Evolutionary conservation across 2,113 vertebrate species (phyloP).

Genomic region (Colaptes auratus): DNA sequence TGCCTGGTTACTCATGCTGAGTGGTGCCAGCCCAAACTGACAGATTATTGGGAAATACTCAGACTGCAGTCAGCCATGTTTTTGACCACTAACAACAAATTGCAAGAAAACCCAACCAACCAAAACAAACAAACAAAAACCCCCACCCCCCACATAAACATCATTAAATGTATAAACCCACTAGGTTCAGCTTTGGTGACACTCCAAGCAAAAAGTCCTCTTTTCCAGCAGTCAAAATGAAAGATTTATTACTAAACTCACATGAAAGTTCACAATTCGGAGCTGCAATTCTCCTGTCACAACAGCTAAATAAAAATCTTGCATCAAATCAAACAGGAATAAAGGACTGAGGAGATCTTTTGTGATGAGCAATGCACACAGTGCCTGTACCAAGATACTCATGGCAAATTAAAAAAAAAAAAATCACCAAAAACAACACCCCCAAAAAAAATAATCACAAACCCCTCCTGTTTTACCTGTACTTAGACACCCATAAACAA

Average conservation of each 20-base stretch:
- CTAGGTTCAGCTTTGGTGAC: background rate
- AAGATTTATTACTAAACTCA: background rate
- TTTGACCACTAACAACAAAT: background rate
- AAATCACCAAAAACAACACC: too few relatives aligned
- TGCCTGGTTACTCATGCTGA: background rate
- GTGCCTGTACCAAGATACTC: background rate
- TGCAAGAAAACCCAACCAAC: background rate
- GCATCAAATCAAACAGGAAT: background rate
- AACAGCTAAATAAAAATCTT: background rate
- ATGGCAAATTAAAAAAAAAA: background rate
- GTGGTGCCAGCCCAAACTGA: background rate
- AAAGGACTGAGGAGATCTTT: background rate
- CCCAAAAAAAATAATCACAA: too few relatives aligned
- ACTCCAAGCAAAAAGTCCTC: background rate
- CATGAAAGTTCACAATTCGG: background rate
- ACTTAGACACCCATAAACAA: background rate
- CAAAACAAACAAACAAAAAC: background rate
- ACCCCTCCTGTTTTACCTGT: too few relatives aligned
- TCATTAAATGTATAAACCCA: background rate
- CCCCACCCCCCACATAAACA: background rate
- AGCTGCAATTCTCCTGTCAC: background rate
- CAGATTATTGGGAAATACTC: background rate
- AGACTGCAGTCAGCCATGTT: background rate
- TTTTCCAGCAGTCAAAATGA: background rate
- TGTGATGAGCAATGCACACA: background rate